phyloP scores from a whole-genome alignment of 1,140 invertebrate species.

The Pararge aegeria region DNA sequence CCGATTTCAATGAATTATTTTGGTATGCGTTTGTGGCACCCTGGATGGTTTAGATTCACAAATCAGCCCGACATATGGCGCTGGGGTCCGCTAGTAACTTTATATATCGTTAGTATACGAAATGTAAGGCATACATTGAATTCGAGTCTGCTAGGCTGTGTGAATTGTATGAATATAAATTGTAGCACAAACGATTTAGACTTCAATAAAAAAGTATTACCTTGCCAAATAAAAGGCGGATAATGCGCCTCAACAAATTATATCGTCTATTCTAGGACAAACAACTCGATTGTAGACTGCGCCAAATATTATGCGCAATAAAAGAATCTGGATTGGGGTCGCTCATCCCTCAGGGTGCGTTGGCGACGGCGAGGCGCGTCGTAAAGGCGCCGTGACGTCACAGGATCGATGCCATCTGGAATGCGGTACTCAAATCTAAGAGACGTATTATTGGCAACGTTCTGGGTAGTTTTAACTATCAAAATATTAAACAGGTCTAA shows the following conservation, averaged over 20 bases:
- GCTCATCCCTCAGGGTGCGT: slow-evolving; percentile 63
- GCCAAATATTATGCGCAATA: slow-evolving; percentile 38
- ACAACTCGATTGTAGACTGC: slow-evolving; percentile 19
- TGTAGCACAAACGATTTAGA: too few species aligned
- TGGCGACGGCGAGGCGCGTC: slow-evolving; percentile 60
- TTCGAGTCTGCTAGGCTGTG: too few species aligned
- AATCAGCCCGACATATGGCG: too few species aligned
- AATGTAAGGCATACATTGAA: too few species aligned
- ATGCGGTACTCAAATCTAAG: slow-evolving; percentile 2
- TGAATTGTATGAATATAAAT: too few species aligned
- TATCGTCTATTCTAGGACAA: slow-evolving; percentile 12
- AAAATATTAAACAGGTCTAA: not conserved
- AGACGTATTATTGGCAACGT: not conserved
- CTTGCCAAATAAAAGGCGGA: slow-evolving; percentile 4
- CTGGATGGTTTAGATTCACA: too few species aligned
- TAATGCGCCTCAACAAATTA: slow-evolving; percentile 12
- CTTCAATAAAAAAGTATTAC: not conserved
- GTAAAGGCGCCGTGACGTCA: slow-evolving; percentile 53
- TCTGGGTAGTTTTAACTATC: not conserved
- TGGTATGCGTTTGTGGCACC: too few species aligned
- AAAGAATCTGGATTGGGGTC: slow-evolving; percentile 50
- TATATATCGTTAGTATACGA: too few species aligned
- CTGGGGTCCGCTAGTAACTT: too few species aligned
- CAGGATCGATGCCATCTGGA: slow-evolving; percentile 35
- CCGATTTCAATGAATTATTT: too few species aligned